Evolutionary conservation across 2,888 invertebrate genomes (phyloP), one percentile per base, ranked within the genome.

Genomic region (Chrysina gloriosa): DNA sequence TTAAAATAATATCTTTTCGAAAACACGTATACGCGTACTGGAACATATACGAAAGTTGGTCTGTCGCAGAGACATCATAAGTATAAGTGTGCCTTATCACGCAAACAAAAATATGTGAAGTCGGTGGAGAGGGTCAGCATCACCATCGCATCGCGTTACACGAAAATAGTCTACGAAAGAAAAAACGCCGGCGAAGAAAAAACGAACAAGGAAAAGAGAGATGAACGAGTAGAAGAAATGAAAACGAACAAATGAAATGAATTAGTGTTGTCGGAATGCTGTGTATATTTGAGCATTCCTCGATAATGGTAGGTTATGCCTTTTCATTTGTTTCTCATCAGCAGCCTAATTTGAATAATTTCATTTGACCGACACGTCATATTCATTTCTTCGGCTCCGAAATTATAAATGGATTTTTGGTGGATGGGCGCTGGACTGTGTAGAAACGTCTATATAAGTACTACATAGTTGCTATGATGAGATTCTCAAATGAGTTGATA

Each of bases 281-380:
- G 76, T 73, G 73, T 75, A 74, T 70, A 75, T 78, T 77, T 75
- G 76, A 75, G 76, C 77, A 80, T 80, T 80, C 79, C 76, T 71
- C 52, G 61, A 70, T 80, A 80, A 80, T 80, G 69, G 75, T 73
- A 73, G 76, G 75, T 75, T 74, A 72, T 71, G 76, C 73, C 77
- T 75, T 77, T 78, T 78, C 77, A 78, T 80, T 79, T 79, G 76
- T 76, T 78, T 80, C 79, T 78, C 79, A 79, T 79, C 79, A 75
- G 73, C 75, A 71, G 68, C 69, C 75, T 76, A 74, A 79, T 79
- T 79, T 79, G 77, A 79, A 79, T 79, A 79, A 77, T 78, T 76
- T 73, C 69, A 70, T 69, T 63, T 70, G 66, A 65, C 58, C 48
- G 69, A 69, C 69, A 69, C 70, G 58, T 61, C 58, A 61, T 19